These are phyloP conservation scores for Xiphorhynchus elegans DNA, from an alignment of 2,113 vertebrate genomes.

Conservation along the genomic window DNA sequence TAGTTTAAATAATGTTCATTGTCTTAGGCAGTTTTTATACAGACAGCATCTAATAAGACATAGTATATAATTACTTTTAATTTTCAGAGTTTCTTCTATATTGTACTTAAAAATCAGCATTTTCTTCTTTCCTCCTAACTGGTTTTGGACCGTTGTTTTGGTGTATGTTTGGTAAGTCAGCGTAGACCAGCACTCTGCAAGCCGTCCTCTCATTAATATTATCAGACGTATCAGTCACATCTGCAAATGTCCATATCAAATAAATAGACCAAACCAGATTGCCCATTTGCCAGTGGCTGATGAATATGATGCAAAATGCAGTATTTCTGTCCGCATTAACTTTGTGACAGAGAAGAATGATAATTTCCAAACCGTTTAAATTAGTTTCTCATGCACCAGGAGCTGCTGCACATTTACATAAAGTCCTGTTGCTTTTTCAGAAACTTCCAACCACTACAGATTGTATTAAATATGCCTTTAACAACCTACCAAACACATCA, in stretches of 20 bases:
- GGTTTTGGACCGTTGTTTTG: background rate
- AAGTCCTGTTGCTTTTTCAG: background rate
- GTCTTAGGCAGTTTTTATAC: background rate
- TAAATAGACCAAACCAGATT: background rate
- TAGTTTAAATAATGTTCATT: background rate
- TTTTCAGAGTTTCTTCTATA: background rate
- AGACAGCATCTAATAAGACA: background rate
- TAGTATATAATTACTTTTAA: background rate
- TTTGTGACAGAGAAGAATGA: slow-evolving; percentile 2
- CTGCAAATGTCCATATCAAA: background rate
- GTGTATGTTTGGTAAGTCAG: background rate
- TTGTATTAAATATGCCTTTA: background rate
- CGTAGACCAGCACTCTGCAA: background rate
- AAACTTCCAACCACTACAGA: background rate
- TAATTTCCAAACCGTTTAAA: slow-evolving; percentile 2
- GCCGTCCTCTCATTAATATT: background rate
- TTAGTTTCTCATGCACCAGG: background rate
- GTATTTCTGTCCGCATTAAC: background rate
- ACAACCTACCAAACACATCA: background rate
- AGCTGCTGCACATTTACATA: background rate
- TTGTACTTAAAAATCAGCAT: background rate
- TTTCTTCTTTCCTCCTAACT: background rate
- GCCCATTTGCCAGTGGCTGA: background rate
- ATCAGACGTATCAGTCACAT: background rate
- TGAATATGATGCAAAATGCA: background rate